Percentiles rank a stretch among this genome's conserved stretches.
Evolutionary conservation across 2,888 invertebrate genomes (phyloP).

Genomic region (Sipunculus nudus): DNA sequence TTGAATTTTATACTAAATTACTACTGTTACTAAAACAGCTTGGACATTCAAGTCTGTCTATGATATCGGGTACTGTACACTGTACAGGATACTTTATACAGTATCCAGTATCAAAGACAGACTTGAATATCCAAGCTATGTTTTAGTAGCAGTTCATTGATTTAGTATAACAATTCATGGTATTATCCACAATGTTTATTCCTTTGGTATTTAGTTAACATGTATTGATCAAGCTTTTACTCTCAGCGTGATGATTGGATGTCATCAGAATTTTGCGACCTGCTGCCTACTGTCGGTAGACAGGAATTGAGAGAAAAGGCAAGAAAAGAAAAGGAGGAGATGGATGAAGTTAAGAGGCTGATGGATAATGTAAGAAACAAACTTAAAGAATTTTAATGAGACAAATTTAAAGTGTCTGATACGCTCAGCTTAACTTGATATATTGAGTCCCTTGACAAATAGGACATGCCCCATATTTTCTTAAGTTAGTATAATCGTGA

Average conservation of each 20-base stretch:
- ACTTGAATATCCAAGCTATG: too few species aligned
- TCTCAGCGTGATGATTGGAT: constrained; percentile 81
- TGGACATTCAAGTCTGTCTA: too few species aligned
- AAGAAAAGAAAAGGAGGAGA: constrained; percentile 44
- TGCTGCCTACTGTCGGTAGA: constrained; percentile 66
- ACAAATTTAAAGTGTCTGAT: too few species aligned
- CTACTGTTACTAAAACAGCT: too few species aligned
- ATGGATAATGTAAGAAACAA: not conserved
- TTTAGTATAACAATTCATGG: too few species aligned
- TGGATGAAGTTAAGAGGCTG: not conserved
- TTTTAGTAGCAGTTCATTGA: too few species aligned
- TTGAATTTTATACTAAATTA: too few species aligned
- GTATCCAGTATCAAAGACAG: too few species aligned
- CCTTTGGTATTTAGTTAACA: not conserved
- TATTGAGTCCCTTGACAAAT: not conserved
- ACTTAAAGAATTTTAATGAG: too few species aligned
- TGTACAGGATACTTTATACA: too few species aligned
- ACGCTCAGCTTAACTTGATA: not conserved
- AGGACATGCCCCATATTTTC: not conserved
- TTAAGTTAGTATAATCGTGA: not conserved
- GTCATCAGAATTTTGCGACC: constrained; percentile 73
- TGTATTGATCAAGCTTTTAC: not conserved
- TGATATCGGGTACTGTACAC: too few species aligned
- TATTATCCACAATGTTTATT: not conserved
- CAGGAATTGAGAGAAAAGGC: constrained; percentile 51